Conservation (phyloP, 2,113 vertebrate genomes). For the Trichomycterus rosablanca region DNA sequence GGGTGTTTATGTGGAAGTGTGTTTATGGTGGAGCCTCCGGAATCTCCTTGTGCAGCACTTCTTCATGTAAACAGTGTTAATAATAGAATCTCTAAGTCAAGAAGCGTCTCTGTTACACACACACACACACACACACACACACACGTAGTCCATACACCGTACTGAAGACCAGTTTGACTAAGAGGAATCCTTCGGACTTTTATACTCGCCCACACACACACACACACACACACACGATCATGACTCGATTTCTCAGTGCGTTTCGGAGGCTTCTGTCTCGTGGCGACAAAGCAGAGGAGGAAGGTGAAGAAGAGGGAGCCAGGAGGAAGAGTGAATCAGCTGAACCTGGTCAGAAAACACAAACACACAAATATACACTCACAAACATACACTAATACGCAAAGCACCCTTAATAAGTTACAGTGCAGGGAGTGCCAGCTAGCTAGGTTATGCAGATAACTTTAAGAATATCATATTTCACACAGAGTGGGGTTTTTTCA, state of each 20-base stretch:
- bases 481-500: too few species aligned
- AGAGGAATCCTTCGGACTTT: too few species aligned
- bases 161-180: too few species aligned
- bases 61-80: slow-evolving; percentile 34
- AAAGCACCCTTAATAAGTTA: background rate
- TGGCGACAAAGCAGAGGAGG: slow-evolving; percentile 35
- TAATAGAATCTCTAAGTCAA: slow-evolving; percentile 10
- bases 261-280: slow-evolving; percentile 35
- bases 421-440: too few species aligned
- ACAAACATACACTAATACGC: background rate
- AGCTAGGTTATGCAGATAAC: too few species aligned
- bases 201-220: slow-evolving; percentile 14
- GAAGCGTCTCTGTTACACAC: slow-evolving; percentile 27
- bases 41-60: slow-evolving; percentile 36
- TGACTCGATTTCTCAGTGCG: slow-evolving; percentile 40
- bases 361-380: slow-evolving; percentile 12
- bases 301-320: slow-evolving; percentile 37
- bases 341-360: slow-evolving; percentile 36
- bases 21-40: slow-evolving; percentile 6
- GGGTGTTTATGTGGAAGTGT: background rate
- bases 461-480: too few species aligned
- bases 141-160: background rate
- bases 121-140: slow-evolving; percentile 14
- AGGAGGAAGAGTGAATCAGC: slow-evolving; percentile 5
- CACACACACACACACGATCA: background rate